These are phyloP conservation scores for Misgurnus mizolepis DNA, from an alignment of 2,113 vertebrate genomes.

Conservation along the genomic window DNA sequence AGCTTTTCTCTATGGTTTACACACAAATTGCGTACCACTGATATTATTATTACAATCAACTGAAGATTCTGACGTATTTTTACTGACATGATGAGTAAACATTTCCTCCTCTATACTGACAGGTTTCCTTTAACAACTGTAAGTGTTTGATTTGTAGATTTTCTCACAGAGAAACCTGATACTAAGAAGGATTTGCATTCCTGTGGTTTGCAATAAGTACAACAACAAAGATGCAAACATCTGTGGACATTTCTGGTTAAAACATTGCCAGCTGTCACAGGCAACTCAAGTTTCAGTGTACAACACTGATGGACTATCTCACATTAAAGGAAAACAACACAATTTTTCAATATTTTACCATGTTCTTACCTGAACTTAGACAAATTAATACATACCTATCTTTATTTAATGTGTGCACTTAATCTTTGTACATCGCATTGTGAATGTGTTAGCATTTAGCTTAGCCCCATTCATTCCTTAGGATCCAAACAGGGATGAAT, in stretches of 20 bases:
- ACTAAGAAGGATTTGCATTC: slow-evolving; percentile 34
- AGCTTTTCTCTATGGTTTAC: too few relatives aligned
- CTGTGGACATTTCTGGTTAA: slow-evolving; percentile 20
- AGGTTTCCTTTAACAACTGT: neutral
- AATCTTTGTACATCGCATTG: too few relatives aligned
- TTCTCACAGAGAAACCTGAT: slow-evolving; percentile 45
- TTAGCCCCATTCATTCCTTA: too few relatives aligned
- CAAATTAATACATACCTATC: too few relatives aligned
- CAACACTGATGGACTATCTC: neutral
- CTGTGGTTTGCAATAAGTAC: slow-evolving; percentile 32
- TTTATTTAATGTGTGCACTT: too few relatives aligned
- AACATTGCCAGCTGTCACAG: neutral
- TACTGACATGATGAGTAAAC: neutral
- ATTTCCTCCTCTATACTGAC: neutral
- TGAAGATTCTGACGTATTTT: too few relatives aligned
- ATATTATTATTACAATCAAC: too few relatives aligned
- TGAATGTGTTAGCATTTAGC: too few relatives aligned
- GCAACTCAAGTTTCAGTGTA: neutral
- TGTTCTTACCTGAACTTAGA: too few relatives aligned
- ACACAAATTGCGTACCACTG: too few relatives aligned
- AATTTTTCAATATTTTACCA: too few relatives aligned
- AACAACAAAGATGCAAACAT: slow-evolving; percentile 48
- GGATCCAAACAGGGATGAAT: too few relatives aligned
- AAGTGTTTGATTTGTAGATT: slow-evolving; percentile 22
- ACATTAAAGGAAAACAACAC: neutral